Base-by-base conservation (phyloP, 1,140 invertebrate species). In the Caerostris extrusa region DNA sequence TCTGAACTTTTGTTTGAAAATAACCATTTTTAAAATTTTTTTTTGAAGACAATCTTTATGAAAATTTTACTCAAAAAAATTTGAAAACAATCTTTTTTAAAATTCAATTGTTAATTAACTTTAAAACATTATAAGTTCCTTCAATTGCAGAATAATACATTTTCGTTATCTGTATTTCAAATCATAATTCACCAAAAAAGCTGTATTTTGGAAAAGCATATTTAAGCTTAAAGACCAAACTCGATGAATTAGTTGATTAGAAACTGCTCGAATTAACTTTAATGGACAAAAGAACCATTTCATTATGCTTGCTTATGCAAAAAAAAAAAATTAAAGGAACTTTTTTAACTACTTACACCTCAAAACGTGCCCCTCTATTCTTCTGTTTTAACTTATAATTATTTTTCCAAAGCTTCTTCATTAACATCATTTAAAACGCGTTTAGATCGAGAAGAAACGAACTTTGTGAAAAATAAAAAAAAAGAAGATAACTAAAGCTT, bases 381-480 rank as follows among this genome's bases (percentile, higher is more conserved):
- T 34, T 19, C 71, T 77, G 71, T 50, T 77, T 77, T 77, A 77
- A 77, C 71, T 77, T 77, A 77, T 77, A 77, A 77, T 77, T 77
- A 77, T 77, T 50, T 53, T 77, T 77, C n/a, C 85, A 69, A 55
- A 55, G 19, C 64, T 56, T 89, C 87, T 89, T 89, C 87, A 89
- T 89, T 89, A 89, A 89, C 87, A 69, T 89, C 50, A 55, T 71
- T 64, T 89, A 89, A 89, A 71, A 71, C 50, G 14, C 57, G 87
- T 89, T 55, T n/a, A 5, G 64, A 56, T 19, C 14, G 12, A 64
- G 64, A 55, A 53, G 34, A 5, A 53, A 50, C 8, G 71, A 50
- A 77, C 50, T 67, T 50, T n/a, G n/a, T n/a, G n/a, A n/a, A n/a
- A 77, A 12, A 77, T 3, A 12, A 19, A 77, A 10, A 77, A 77